Evolutionary conservation across 2,888 invertebrate species (phyloP), one percentile per base, ranked within the genome.

Genomic region (Cecidostiba fungosa): DNA sequence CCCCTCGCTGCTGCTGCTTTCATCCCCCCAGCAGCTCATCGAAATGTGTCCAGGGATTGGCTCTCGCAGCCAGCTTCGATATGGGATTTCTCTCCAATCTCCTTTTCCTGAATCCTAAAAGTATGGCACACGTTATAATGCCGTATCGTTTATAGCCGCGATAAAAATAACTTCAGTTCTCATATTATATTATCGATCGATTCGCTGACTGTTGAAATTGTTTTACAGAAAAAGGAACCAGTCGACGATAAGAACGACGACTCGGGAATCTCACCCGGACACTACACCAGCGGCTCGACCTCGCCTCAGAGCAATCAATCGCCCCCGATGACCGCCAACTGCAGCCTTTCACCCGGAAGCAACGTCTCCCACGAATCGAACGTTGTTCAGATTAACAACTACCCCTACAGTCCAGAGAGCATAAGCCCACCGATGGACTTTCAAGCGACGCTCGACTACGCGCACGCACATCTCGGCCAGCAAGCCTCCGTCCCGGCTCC

Each of bases 251-350:
- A 77, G 89, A 90, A 91, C 6, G 90, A 90, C 87, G 92, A 93
- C 85, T 93, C 92, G 1, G 92, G 92, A 0, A 90, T 93, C n/a
- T 93, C 92, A 0, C 93, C 92, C 0, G 92, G 90, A 5, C 91
- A 92, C 79, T 91, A 90, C 62, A 89, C 89, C 3, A 91, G 91
- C 76, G 90, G 90, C 76, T 90, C 91, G 1, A 89, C 62, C 0
- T 91, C 91, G 0, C 90, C 91, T 2, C 85, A 89, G 59, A 91
- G 90, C 85, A 66, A 89, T 66, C 43, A 88, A 32, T 91, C 72
- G 43, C 66, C 90, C 0, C 89, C 90, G 16, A 89, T 90, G 10
- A 90, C 91, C 0, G 89, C 87, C 8, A 91, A 89, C 54, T 90
- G 90, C 87, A 76, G 89, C 26, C 90, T 89, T 0, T 90, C 90